Evolutionary conservation across 2,113 vertebrate species (phyloP).

Genomic region (Paedocypris sp.): DNA sequence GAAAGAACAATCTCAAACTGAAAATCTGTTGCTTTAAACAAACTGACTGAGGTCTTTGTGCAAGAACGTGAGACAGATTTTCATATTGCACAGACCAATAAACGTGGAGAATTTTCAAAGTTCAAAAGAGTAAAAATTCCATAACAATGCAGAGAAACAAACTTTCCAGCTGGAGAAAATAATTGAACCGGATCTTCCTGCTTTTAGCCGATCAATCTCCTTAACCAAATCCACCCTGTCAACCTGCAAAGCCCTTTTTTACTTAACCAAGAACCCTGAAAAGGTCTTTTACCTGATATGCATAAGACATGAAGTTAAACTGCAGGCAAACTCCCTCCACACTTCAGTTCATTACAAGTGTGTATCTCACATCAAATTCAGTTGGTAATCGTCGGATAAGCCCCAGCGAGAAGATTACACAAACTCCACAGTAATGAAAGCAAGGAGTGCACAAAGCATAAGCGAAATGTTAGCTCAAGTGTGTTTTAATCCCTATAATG

Average conservation of each 20-base stretch:
- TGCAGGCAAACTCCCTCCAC: neutral
- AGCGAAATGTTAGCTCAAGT: constrained; percentile 11
- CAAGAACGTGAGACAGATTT: no score
- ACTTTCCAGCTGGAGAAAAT: no score
- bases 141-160: no score
- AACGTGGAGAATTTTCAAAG: no score
- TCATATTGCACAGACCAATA: no score
- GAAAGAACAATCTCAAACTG: neutral
- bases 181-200: no score
- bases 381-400: constrained; percentile 2
- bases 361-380: constrained; percentile 5
- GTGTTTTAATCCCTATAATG: constrained; percentile 25
- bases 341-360: neutral
- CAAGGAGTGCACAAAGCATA: constrained; percentile 2
- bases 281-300: neutral
- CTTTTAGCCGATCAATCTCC: no score
- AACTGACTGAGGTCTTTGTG: neutral
- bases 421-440: neutral
- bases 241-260: neutral
- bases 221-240: neutral
- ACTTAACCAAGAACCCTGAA: neutral
- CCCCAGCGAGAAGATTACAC: constrained; percentile 13
- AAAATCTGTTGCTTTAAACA: neutral
- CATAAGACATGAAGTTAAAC: neutral
- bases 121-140: neutral